Evolutionary conservation across 2,113 vertebrate genomes (phyloP), one percentile per base, ranked within the genome.

Genomic region (Hiodon tergisus): DNA sequence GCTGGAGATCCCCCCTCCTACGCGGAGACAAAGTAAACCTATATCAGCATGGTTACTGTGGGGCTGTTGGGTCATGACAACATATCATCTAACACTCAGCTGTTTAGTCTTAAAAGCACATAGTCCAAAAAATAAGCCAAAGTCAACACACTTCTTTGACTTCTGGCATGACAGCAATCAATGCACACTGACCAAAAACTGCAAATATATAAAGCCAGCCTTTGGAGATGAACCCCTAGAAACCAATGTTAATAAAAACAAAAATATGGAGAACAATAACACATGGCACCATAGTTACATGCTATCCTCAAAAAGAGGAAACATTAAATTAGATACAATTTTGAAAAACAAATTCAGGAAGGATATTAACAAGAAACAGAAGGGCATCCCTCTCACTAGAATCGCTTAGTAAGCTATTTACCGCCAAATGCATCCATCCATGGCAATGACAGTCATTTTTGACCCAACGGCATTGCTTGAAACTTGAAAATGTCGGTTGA

Each of bases 1-100:
- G 76, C 86, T 88, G 3, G 89, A 91, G 73, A 91, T 89, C 16
- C 89, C 89, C 3, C 73, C 78, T 58, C 85, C 88, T 89, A 46
- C 13, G 69, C 4, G 9, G 47, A 67, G 0, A 78, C 8, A 68
- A 6, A 81, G 63, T 48, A 51, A 55, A 73, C n/a, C 9, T 10
- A 55, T 70, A 65, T 5, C 50, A 60, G 66, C 67, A 73, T 48
- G 50, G 52, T 69, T 69, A 69, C 51, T 14, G 5, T 16, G 48
- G 47, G 67, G 51, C 68, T 59, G 9, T 31, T 51, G 48, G 47
- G 9, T 58, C 16, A 3, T 51, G 17, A 11, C 11, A 55, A 51
- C 6, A 9, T 17, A 50, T n/a, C 14, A 4, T 9, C 4, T 6
- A 5, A 16, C n/a, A 17, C 9, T 9, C 14, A 11, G 50, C 16